These are phyloP conservation scores for Podarcis cretensis DNA, from an alignment of 2,113 vertebrate species.

Conservation along the genomic window DNA sequence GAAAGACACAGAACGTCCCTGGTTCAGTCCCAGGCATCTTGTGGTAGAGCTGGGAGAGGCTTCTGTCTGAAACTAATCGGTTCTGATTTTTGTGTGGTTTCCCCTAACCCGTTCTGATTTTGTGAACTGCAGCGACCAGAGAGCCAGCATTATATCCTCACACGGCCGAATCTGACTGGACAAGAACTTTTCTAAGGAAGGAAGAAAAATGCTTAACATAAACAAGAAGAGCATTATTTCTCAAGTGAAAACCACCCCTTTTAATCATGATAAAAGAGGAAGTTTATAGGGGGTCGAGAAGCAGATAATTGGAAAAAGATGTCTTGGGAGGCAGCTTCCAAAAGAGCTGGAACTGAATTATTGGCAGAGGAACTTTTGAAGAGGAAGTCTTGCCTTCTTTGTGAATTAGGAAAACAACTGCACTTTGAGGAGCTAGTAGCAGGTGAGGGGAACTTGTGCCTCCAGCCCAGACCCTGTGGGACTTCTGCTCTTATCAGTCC, in stretches of 20 bases:
- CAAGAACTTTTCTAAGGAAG: background rate
- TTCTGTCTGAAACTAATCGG: no score
- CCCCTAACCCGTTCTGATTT: background rate
- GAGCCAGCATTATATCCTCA: background rate
- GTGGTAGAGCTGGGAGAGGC: no score
- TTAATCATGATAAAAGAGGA: background rate
- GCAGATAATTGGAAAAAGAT: background rate
- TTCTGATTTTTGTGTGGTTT: background rate
- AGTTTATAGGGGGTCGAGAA: background rate
- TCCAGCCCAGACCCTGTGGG: background rate
- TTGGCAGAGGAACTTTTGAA: background rate
- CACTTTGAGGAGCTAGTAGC: background rate
- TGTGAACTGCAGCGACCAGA: background rate
- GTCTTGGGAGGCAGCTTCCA: constrained; percentile 6
- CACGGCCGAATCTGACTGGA: background rate
- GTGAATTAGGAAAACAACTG: background rate
- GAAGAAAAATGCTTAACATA: background rate
- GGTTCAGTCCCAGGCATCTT: no score
- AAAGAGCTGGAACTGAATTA: constrained; percentile 19
- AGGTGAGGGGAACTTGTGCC: background rate
- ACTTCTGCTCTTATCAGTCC: background rate
- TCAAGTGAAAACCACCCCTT: constrained; percentile 31
- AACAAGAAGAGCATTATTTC: background rate
- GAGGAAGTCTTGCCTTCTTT: background rate
- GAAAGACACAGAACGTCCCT: background rate